Evolutionary conservation across 1,140 invertebrate species (phyloP), one percentile per base, ranked within the genome.

Genomic region (Probaryconus sp.): DNA sequence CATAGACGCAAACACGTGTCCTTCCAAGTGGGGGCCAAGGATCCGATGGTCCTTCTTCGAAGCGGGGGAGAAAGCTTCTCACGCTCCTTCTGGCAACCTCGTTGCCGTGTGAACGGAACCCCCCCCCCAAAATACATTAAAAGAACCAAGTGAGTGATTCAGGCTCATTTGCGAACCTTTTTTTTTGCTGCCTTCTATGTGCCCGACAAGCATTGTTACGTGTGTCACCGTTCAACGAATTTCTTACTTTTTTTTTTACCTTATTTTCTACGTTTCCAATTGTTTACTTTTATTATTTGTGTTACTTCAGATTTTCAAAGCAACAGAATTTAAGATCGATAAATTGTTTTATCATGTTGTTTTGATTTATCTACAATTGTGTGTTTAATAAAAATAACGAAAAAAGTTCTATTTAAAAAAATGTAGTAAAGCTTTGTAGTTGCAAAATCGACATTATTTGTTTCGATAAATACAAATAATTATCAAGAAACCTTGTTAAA

Each of bases 61-160:
- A 56, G 55, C 17, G 37, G 48, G 58, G 42, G 26, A 58, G 45
- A 45, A 79, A 71, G 64, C 60, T 80, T 81, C 80, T 79, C 80
- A 77, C 73, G 69, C 51, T 56, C 21, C 31, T 42, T 31, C 24
- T 13, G 33, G 21, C 42, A 65, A 45, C 37, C 55, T 4, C n/a
- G 6, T 4, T 11, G 16, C 18, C 72, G 70, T 79, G 75, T 78
- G 78, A 81, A 82, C 70, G 76, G 67, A 77, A 75, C 37, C 53
- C 43, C 47, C 50, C 37, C 53, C 43, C 47, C 50, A 10, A 64
- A 77, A 42, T 70, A 73, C 67, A 71, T 82, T 79, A 30, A 35
- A 47, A 42, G 40, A 58, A 76, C 51, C 43, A 51, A 45, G 78
- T 77, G 77, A 70, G 69, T 73, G 75, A 77, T 72, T 70, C 53